Evolutionary conservation across 1,140 invertebrate species (phyloP), one percentile per base, ranked within the genome.

Genomic region (Thalassaphorura encarpata): DNA sequence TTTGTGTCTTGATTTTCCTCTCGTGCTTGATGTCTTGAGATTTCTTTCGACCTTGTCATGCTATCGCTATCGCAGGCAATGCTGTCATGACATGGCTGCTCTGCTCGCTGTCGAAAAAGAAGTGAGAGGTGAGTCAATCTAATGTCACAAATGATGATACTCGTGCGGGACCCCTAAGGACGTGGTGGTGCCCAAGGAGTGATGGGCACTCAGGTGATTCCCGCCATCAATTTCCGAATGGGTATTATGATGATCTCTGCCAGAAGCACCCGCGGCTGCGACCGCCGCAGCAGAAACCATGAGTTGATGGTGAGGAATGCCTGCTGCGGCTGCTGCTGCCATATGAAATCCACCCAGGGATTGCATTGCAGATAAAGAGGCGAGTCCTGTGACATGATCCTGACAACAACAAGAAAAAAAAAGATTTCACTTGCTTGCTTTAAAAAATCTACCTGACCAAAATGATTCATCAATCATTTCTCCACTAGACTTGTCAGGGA

Each of bases 131-230:
- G n/a, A n/a, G n/a, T n/a, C n/a, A n/a, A n/a, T n/a, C 39, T 29
- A 62, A 28, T 57, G 63, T 65, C 63, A 65, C 63, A 65, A 65
- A 52, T 65, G 63, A 54, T 62, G 63, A 42, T 65, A 65, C 18
- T 65, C 63, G 53, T 65, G 63, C 21, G 57, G 48, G 3, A 51
- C 48, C 5, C 27, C 27, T 6, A 51, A 24, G 23, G 33, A 51
- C 15, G 54, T 27, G 51, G 46, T 28, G 43, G 36, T 27, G 29
- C 28, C 13, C 21, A 19, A 29, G 43, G 33, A 39, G 39, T 48
- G 46, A 42, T 50, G 53, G 33, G 15, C 31, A 47, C 41, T 46
- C 21, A 50, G 54, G 42, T 56, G 54, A 29, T 45, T 40, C 36
- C 36, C 46, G 33, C 33, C 31, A 58, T 51, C 47, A 50, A 58